Conservation (phyloP, 2,113 vertebrate genomes). For the Irena cyanogastra region DNA sequence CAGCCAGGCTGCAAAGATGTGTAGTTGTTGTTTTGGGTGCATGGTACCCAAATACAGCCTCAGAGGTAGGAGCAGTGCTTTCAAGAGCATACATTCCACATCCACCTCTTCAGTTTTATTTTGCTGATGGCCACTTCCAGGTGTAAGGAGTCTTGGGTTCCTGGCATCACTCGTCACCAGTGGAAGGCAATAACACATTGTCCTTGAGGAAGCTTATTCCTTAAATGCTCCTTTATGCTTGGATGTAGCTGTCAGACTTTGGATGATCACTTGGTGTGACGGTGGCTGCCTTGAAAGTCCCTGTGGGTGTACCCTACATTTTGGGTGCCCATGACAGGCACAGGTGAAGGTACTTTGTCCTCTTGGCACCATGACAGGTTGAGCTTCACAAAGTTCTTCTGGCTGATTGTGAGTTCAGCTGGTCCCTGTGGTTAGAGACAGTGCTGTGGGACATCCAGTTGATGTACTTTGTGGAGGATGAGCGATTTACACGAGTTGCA, state of each 20-base stretch:
- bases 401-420: background rate
- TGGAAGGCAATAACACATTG: rapidly evolving
- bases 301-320: background rate
- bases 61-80: background rate
- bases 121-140: background rate
- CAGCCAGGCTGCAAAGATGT: background rate
- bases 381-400: background rate
- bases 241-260: background rate
- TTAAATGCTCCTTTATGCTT: background rate
- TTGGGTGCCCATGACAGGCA: background rate
- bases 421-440: background rate
- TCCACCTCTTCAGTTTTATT: background rate
- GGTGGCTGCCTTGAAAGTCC: background rate
- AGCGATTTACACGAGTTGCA: background rate
- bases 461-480: background rate
- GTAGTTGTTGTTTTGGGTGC: background rate
- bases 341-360: background rate
- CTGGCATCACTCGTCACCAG: background rate
- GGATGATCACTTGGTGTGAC: background rate
- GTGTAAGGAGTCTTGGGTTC: background rate
- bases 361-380: background rate
- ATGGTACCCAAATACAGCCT: background rate
- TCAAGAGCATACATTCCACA: background rate
- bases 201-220: background rate
- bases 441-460: background rate